Evolutionary conservation across 2,113 vertebrate genomes (phyloP).

Genomic region (Rhinopomastus cyanomelas): DNA sequence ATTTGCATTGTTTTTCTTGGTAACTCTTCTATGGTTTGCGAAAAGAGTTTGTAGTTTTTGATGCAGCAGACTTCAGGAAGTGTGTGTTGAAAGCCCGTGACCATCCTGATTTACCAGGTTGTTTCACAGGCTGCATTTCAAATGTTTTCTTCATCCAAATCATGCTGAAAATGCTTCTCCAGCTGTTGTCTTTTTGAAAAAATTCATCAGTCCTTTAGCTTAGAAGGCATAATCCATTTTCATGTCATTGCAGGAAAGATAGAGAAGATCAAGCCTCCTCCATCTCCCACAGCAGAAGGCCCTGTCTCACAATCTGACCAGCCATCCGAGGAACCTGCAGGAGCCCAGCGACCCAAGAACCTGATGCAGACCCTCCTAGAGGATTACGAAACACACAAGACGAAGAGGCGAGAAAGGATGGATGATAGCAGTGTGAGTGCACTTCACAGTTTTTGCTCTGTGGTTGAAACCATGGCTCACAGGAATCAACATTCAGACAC

Average conservation of each 20-base stretch:
- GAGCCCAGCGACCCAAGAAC: conserved; percentile 88
- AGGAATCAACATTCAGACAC: not conserved
- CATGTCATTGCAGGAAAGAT: conserved; percentile 88
- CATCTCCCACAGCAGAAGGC: conserved; percentile 87
- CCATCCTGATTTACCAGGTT: not conserved
- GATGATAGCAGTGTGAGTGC: conserved; percentile 94
- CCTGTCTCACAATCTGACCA: conserved; percentile 78
- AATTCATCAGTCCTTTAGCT: conserved; percentile 5
- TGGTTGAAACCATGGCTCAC: accelerated
- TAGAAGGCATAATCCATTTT: conserved; percentile 61
- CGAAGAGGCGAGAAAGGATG: conserved; percentile 90
- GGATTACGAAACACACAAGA: conserved; percentile 95
- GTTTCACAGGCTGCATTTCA: not conserved
- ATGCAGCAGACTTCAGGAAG: not conserved
- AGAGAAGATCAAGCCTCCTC: conserved; percentile 90
- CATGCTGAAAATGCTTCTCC: not conserved
- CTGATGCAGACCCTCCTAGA: conserved; percentile 98
- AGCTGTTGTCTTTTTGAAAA: not conserved
- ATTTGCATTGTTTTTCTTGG: not conserved
- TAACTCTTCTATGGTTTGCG: not conserved
- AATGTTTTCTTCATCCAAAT: not conserved
- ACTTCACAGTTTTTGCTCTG: not conserved
- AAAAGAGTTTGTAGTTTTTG: not conserved
- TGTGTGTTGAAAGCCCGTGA: not conserved
- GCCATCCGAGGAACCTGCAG: conserved; percentile 83